Conservation (phyloP, 2,797 vertebrate genomes). For the Cyprinella venusta region DNA sequence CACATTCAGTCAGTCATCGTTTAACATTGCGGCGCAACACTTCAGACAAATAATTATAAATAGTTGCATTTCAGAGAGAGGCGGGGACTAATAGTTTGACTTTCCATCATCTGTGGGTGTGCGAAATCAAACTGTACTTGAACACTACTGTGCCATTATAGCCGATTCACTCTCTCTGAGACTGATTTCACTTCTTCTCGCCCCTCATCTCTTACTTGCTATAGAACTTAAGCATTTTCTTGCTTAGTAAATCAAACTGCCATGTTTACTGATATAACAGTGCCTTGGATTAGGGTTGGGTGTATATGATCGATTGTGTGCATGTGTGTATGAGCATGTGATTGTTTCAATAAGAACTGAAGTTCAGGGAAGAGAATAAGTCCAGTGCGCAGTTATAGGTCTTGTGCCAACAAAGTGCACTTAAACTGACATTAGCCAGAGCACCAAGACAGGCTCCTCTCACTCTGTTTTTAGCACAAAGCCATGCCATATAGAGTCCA, state of each 20-base stretch:
- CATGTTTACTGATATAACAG: slow-evolving; percentile 82
- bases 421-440: slow-evolving; percentile 70
- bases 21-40: slow-evolving; percentile 14
- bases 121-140: background rate
- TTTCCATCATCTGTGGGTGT: background rate
- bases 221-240: slow-evolving; percentile 64
- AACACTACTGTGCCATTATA: slow-evolving; percentile 21
- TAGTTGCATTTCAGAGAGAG: slow-evolving; percentile 17
- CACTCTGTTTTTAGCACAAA: slow-evolving; percentile 48
- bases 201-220: slow-evolving; percentile 55
- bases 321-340: slow-evolving; percentile 7
- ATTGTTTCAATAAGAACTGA: slow-evolving; percentile 35
- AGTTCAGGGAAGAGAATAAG: slow-evolving; percentile 53
- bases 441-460: slow-evolving; percentile 49
- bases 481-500: slow-evolving; percentile 42
- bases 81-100: too few relatives aligned
- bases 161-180: background rate
- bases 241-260: slow-evolving; percentile 68
- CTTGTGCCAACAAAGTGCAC: slow-evolving; percentile 77
- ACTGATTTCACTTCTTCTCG: background rate
- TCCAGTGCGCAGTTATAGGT: slow-evolving; percentile 55
- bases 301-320: slow-evolving; percentile 31
- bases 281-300: slow-evolving; percentile 78
- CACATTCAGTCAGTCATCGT: slow-evolving; percentile 20
- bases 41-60: slow-evolving; percentile 7